A percentile compares a stretch with the other conserved stretches of the same genome.
Evolutionary conservation across 1,140 invertebrate genomes (phyloP).

Genomic region (Archegozetes longisetosus): DNA sequence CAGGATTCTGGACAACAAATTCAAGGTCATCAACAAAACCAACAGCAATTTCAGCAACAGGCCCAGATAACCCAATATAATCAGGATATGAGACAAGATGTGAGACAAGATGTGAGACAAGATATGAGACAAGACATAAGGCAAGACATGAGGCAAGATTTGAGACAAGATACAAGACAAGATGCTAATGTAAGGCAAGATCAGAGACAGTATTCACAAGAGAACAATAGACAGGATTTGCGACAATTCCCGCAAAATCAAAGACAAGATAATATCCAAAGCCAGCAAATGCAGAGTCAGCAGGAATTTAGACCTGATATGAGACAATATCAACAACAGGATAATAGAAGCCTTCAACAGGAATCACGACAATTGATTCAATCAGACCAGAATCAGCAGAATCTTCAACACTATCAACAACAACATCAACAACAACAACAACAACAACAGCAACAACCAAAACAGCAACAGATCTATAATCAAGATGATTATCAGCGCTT

Average conservation of each 20-base stretch:
- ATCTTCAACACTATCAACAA: constrained; percentile 1
- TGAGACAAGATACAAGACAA: not conserved
- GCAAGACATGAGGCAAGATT: not conserved
- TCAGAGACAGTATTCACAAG: not conserved
- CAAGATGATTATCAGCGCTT: not conserved
- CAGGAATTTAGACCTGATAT: not conserved
- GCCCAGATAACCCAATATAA: not conserved
- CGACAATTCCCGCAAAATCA: too few relatives aligned
- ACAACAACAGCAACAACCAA: not conserved
- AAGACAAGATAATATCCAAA: not conserved
- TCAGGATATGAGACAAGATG: not conserved
- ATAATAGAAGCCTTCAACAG: not conserved
- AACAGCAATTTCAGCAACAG: constrained; percentile 8
- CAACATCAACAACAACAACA: not conserved
- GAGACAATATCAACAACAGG: not conserved
- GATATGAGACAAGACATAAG: not conserved
- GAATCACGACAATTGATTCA: not conserved
- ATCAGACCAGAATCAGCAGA: not conserved
- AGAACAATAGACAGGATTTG: too few relatives aligned
- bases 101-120: not conserved
- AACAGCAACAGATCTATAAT: not conserved
- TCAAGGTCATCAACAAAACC: not conserved
- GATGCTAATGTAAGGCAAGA: not conserved
- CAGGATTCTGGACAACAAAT: not conserved
- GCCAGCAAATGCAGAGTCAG: not conserved